Evolutionary conservation across 1,140 invertebrate species (phyloP).

Genomic region (Halesus radiatus): DNA sequence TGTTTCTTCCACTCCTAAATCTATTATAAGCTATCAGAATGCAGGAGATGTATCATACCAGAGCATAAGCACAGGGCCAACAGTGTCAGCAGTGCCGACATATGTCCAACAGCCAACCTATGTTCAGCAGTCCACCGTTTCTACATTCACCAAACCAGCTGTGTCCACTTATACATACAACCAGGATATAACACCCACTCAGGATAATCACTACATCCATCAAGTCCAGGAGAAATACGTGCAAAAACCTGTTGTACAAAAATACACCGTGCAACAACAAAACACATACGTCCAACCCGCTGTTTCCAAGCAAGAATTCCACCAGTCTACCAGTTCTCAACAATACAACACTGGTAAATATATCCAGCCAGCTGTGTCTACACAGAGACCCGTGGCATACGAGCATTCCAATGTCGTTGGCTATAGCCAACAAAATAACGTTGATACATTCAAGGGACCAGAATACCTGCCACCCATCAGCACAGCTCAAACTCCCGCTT

Average conservation of each 20-base stretch:
- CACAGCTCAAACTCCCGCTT: neutral
- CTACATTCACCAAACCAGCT: slow-evolving; percentile 47
- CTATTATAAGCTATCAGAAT: slow-evolving; percentile 45
- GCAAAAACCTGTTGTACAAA: slow-evolving; percentile 43
- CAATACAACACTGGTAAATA: slow-evolving; percentile 43
- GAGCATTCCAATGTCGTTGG: slow-evolving; percentile 4
- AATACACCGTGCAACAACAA: slow-evolving; percentile 41
- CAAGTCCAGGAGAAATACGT: slow-evolving; percentile 46
- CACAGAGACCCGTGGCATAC: slow-evolving; percentile 59
- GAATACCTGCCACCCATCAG: slow-evolving; percentile 62
- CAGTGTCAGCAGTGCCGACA: slow-evolving; percentile 45
- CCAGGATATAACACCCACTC: neutral
- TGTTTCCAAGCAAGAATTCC: slow-evolving; percentile 65
- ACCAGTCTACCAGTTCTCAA: slow-evolving; percentile 45
- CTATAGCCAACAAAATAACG: slow-evolving; percentile 46
- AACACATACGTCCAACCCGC: slow-evolving; percentile 63
- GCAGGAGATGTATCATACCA: slow-evolving; percentile 62
- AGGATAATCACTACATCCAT: slow-evolving; percentile 47
- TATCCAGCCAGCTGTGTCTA: slow-evolving; percentile 59
- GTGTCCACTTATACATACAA: slow-evolving; percentile 30
- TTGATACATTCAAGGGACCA: slow-evolving; percentile 58
- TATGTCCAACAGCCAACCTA: slow-evolving; percentile 61
- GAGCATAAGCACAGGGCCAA: slow-evolving; percentile 60
- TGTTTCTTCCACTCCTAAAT: slow-evolving; percentile 50
- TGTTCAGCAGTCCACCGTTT: slow-evolving; percentile 61